Evolutionary conservation across 92 coral and sea anemone species (phyloP), one percentile per base, ranked within the genome.

Genomic region (Heliopora coerulea): DNA sequence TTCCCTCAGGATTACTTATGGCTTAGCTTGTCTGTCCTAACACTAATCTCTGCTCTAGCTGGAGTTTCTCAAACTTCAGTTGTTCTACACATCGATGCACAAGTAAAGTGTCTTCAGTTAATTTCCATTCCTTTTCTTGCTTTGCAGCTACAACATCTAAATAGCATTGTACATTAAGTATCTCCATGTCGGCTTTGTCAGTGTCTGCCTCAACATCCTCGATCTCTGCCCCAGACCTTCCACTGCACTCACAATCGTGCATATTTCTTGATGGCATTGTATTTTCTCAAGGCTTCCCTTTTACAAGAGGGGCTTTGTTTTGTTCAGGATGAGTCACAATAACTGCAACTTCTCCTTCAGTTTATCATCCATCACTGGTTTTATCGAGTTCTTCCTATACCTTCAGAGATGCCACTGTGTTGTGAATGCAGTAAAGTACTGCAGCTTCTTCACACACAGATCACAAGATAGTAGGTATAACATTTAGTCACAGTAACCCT

Each of bases 321-420:
- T 79, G 14, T 52, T 60, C 7, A 32, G 41, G 39, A 69, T 79
- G 8, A 79, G 66, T 2, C 68, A 46, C 41, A 79, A 79, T 41
- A 79, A 78, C 46, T 59, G 50, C 46, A 79, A n/a, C 60, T 79
- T 79, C 20, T 41, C 83, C 11, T 68, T 39, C 31, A 79, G 23
- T 68, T 79, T 79, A 33, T 32, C 68, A 24, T 66, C 57, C 48
- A 67, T 37, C 6, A 4, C 12, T 12, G 41, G 25, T 20, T 26
- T 23, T 73, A 48, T 46, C 24, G 44, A 3, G 10, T 63, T 29
- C 49, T 63, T 28, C 8, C 31, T 23, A 23, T 57, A 65, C 56
- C 79, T 62, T 73, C 69, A 52, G 79, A 37, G 79, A 33, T 73
- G 58, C 32, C 33, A 67, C 74, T 67, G 44, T 40, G 54, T 37